phyloP scores from a whole-genome alignment of 2,797 vertebrate genomes.

The Lagorchestes hirsutus region DNA sequence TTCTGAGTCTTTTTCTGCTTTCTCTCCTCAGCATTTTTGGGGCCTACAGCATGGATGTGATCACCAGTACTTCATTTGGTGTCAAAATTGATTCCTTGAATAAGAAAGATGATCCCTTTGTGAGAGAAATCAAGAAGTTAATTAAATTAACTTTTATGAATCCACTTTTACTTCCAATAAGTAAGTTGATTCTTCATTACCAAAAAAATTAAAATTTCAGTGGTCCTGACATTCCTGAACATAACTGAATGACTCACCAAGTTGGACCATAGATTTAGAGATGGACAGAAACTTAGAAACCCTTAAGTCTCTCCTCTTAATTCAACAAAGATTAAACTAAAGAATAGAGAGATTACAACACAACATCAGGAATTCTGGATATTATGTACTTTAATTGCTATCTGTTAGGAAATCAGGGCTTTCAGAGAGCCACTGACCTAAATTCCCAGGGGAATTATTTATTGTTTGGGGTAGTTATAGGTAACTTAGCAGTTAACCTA shows the following conservation, averaged over 20 bases:
- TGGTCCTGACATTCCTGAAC: not conserved
- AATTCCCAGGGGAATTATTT: not conserved
- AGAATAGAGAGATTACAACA: no score
- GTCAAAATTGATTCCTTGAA: constrained; percentile 89
- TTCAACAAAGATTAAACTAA: no score
- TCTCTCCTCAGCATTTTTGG: constrained; percentile 85
- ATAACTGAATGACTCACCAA: not conserved
- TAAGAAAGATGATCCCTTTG: constrained; percentile 87
- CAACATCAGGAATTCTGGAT: no score
- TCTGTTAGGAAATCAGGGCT: not conserved
- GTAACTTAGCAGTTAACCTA: not conserved
- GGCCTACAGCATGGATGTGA: constrained; percentile 89
- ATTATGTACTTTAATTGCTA: no score
- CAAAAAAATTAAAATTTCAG: not conserved
- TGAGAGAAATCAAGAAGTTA: constrained; percentile 86
- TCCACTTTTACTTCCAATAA: constrained; percentile 57
- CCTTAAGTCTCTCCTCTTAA: not conserved
- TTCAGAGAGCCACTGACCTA: not conserved
- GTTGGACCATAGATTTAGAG: not conserved
- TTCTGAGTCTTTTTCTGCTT: not conserved
- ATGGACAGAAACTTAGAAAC: not conserved
- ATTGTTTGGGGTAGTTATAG: not conserved
- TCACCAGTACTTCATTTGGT: constrained; percentile 91
- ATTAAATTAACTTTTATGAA: constrained; percentile 81
- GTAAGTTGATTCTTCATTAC: constrained; percentile 55